Conservation (phyloP, 1,140 invertebrate genomes). For the Tribolium madens region DNA sequence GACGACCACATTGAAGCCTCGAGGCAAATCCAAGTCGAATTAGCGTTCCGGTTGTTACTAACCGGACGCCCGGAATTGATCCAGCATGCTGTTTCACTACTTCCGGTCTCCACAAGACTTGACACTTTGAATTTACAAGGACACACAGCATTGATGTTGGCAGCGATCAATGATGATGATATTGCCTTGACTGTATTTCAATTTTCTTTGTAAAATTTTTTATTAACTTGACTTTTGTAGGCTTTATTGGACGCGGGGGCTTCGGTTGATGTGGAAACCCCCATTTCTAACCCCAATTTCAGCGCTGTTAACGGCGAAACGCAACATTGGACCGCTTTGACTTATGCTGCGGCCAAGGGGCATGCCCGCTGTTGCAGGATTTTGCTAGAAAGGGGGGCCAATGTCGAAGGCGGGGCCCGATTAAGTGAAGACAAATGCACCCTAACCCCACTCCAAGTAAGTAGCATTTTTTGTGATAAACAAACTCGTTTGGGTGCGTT, state of each 20-base stretch:
- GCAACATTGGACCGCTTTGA: slow-evolving; percentile 83
- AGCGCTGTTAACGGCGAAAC: slow-evolving; percentile 75
- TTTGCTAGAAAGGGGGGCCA: slow-evolving; percentile 82
- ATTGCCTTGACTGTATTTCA: slow-evolving; percentile 72
- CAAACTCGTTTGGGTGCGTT: too few species aligned
- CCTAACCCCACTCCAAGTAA: slow-evolving; percentile 86
- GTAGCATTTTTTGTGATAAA: too few species aligned
- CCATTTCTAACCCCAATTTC: slow-evolving; percentile 66
- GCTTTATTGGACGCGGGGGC: slow-evolving; percentile 80
- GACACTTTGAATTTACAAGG: slow-evolving; percentile 85
- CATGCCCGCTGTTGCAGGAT: slow-evolving; percentile 72
- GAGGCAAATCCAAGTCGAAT: slow-evolving; percentile 70
- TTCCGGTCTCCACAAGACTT: slow-evolving; percentile 77
- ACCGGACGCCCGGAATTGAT: slow-evolving; percentile 83
- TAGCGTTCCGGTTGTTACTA: slow-evolving; percentile 84
- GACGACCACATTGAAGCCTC: slow-evolving; percentile 63
- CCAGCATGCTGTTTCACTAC: slow-evolving; percentile 79
- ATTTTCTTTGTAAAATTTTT: background rate
- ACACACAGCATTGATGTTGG: slow-evolving; percentile 85
- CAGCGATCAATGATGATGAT: slow-evolving; percentile 84
- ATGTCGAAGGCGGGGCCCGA: slow-evolving; percentile 86
- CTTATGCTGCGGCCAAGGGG: slow-evolving; percentile 72
- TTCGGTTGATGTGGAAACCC: slow-evolving; percentile 61
- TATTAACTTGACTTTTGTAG: slow-evolving; percentile 59
- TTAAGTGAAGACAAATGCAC: slow-evolving; percentile 86